Evolutionary conservation across 2,888 invertebrate genomes (phyloP), one percentile per base, ranked within the genome.

Genomic region (Resseliella maxima): DNA sequence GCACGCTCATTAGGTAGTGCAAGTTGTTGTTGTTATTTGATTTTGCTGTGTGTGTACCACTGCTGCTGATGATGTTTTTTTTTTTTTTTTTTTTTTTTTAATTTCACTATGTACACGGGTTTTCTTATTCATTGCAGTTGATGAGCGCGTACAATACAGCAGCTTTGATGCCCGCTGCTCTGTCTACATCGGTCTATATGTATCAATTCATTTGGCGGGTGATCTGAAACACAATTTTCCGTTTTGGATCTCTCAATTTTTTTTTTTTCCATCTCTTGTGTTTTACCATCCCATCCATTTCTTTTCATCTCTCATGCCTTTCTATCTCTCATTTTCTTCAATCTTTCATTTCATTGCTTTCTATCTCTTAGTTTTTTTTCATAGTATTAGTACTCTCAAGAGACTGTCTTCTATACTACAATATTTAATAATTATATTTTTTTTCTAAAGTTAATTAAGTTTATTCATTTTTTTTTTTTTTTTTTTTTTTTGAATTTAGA

Each of bases 71-170:
- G n/a, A 12, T 10, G 12, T 10, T 10, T 45, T 45, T 5, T 45
- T 45, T 45, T 5, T 45, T 45, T 45, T 5, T 45, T 45, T 81
- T 83, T 36, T 83, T 83, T 38, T 83, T 83, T 36, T 83, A 83
- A 83, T 83, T 83, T 38, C 83, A 83, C 83, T 83, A 83, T 83
- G 24, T 83, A 83, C 83, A 83, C 38, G 83, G 38, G n/a, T 83
- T 83, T 38, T 83, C 38, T 38, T 83, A n/a, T 83, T 36, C 38
- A 72, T n/a, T 72, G 72, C 72, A 38, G 38, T 38, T 83, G 83
- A 83, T 83, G 83, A 83, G 83, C 83, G 83, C 83, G 38, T 38
- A 83, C 38, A n/a, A 83, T 83, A 83, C 83, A 8, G 83, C 83
- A 83, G 36, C 38, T 83, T 72, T 72, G 72, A 18, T 35, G 31